These are phyloP conservation scores for Pseudorectes ferrugineus DNA, from an alignment of 2,113 vertebrate genomes.

Conservation along the genomic window DNA sequence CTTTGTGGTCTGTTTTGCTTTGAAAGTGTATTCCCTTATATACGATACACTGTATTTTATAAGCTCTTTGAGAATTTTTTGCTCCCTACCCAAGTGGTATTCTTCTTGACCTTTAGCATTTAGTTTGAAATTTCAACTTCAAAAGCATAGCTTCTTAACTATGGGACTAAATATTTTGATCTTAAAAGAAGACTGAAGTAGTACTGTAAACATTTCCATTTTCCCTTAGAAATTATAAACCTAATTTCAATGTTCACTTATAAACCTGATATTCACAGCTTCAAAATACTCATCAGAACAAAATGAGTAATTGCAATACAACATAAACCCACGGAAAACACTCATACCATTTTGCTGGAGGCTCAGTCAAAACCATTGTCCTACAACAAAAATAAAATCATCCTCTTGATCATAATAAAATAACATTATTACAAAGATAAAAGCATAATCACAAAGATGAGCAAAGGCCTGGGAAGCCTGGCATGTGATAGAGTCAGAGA, in stretches of 20 bases:
- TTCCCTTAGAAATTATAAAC: not conserved
- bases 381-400: not conserved
- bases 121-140: not conserved
- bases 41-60: not conserved
- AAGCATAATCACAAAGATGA: not conserved
- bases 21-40: not conserved
- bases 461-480: not conserved
- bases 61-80: not conserved
- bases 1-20: not conserved
- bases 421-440: not conserved
- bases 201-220: not conserved
- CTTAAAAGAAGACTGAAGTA: not conserved
- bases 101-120: not conserved
- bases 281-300: not conserved
- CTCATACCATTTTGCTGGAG: not conserved
- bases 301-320: not conserved
- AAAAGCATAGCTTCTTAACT: not conserved
- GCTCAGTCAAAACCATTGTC: not conserved
- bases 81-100: not conserved
- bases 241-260: not conserved
- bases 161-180: not conserved
- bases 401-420: not conserved
- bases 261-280: not conserved
- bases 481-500: not conserved
- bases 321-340: not conserved